These are phyloP conservation scores for Panthera leo DNA, from an alignment of 2,113 vertebrate genomes.

Conservation along the genomic window DNA sequence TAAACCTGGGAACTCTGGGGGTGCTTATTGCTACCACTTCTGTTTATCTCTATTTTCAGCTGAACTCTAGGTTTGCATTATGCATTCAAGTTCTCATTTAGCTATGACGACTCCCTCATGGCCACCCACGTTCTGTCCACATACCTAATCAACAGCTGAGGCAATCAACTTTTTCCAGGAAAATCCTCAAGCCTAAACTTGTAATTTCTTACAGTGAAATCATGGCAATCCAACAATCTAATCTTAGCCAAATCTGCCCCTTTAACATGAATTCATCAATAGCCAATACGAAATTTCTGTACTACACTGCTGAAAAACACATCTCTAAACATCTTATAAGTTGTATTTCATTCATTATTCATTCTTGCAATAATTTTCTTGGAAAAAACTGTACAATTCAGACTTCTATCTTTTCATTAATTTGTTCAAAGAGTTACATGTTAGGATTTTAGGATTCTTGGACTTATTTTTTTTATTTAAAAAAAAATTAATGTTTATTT, in stretches of 20 bases:
- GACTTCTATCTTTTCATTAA: conserved; percentile 12
- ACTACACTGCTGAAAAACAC: background rate
- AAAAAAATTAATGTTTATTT: background rate
- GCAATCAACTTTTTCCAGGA: background rate
- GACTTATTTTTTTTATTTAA: background rate
- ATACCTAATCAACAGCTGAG: background rate
- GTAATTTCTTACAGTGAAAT: conserved; percentile 14
- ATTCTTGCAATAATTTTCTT: background rate
- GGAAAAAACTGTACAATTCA: background rate
- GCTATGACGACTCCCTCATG: background rate
- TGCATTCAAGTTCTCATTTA: background rate
- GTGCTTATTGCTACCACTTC: background rate
- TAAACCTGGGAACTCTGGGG: background rate
- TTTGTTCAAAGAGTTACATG: conserved; percentile 11
- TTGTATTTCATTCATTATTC: background rate
- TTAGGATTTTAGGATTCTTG: conserved; percentile 20
- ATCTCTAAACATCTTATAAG: background rate
- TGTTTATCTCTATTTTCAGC: conserved; percentile 14
- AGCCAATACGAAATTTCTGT: background rate
- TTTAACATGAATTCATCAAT: background rate
- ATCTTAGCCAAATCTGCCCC: background rate
- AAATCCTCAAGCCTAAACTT: conserved; percentile 10
- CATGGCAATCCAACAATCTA: background rate
- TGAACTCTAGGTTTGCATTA: conserved; percentile 14
- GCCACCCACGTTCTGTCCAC: background rate